Evolutionary conservation across 2,113 vertebrate genomes (phyloP).

Genomic region (Synodontis membranacea): DNA sequence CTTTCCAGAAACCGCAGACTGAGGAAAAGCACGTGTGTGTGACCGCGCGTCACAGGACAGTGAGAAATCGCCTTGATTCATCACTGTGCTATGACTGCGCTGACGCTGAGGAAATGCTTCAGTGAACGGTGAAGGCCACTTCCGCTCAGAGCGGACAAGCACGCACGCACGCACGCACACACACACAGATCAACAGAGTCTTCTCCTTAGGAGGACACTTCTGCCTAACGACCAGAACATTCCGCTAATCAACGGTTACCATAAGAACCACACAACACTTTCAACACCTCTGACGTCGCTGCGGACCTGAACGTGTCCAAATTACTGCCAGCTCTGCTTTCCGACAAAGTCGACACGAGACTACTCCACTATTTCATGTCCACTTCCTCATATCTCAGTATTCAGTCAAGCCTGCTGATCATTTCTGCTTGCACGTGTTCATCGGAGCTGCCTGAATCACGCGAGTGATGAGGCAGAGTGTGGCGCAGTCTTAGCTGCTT

Average conservation of each 20-base stretch:
- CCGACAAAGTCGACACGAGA: neutral
- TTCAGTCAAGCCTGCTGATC: neutral
- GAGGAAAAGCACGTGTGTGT: neutral
- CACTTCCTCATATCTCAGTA: neutral
- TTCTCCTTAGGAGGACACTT: neutral
- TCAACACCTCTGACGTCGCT: neutral
- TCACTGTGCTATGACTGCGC: constrained; percentile 21
- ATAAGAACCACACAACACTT: neutral
- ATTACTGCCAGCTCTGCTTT: neutral
- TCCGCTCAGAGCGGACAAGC: neutral
- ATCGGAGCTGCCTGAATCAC: too few species aligned
- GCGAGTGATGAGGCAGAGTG: neutral
- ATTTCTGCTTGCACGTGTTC: neutral
- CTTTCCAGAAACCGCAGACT: neutral
- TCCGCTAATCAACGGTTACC: neutral
- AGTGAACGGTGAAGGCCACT: constrained; percentile 28
- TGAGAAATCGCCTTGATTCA: constrained; percentile 10
- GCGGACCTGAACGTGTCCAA: neutral
- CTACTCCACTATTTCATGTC: neutral
- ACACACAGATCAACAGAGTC: neutral
- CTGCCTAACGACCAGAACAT: neutral
- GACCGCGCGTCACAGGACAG: constrained; percentile 30
- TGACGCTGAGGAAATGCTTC: constrained; percentile 35
- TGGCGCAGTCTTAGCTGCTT: neutral
- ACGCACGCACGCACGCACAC: neutral